Percentiles rank a stretch among this genome's conserved stretches.
phyloP scores from a whole-genome alignment of 2,797 vertebrate species.

The Mormyrus proboscirostris region DNA sequence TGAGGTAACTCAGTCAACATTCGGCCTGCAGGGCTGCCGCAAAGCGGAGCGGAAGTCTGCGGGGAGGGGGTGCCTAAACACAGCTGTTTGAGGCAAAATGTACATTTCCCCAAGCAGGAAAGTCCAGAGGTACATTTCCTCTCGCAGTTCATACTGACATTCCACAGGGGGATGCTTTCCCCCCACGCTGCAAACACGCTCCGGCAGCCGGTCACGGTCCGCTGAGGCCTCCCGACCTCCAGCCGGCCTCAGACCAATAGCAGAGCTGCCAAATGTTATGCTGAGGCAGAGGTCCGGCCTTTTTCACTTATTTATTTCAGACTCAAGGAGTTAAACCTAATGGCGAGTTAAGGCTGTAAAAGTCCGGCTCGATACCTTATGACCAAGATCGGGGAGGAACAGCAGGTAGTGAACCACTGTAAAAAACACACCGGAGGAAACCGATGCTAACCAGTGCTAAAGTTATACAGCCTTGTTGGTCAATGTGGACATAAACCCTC shows the following conservation, averaged over 20 bases:
- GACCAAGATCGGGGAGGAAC: neutral
- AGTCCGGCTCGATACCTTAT: neutral
- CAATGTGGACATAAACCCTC: slow-evolving; percentile 27
- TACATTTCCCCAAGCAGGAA: slow-evolving; percentile 1
- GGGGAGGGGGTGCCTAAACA: no score
- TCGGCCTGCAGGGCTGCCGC: neutral
- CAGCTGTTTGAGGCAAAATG: slow-evolving; percentile 6
- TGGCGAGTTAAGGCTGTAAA: neutral
- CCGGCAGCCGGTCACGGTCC: neutral
- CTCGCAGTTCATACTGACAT: slow-evolving; percentile 17
- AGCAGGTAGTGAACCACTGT: neutral
- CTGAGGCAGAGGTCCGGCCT: neutral
- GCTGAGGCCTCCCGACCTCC: neutral
- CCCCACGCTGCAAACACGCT: neutral
- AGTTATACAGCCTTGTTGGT: slow-evolving; percentile 2
- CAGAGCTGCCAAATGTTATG: neutral
- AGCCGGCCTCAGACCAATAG: neutral
- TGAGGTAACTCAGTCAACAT: neutral
- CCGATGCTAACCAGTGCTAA: neutral
- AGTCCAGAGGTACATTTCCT: slow-evolving; percentile 9
- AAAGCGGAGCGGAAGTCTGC: no score
- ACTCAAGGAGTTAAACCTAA: neutral
- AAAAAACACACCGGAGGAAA: neutral
- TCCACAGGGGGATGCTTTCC: neutral
- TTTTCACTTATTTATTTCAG: neutral